Percentiles rank a stretch among this genome's conserved stretches.
phyloP scores from a whole-genome alignment of 2,888 invertebrate species.

The Eulithis testata region DNA sequence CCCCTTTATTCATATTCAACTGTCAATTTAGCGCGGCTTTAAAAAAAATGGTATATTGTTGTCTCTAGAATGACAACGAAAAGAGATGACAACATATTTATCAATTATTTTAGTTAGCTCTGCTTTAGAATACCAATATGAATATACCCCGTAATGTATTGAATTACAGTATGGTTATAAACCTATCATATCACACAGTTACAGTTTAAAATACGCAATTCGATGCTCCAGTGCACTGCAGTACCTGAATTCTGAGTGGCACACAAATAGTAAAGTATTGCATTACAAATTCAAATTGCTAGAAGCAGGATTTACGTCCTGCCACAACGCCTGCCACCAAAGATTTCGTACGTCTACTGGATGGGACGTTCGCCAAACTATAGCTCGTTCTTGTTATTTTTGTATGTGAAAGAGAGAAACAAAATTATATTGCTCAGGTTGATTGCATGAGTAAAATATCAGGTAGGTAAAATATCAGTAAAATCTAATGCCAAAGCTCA shows the following conservation, averaged over 20 bases:
- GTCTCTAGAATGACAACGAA: too few relatives aligned
- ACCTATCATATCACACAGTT: neutral
- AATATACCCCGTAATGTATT: too few relatives aligned
- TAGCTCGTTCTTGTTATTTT: neutral
- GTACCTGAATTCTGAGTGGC: constrained; percentile 14
- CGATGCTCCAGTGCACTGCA: constrained; percentile 20
- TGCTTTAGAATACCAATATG: too few relatives aligned
- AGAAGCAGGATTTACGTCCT: constrained; percentile 33
- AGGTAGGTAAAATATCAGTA: too few relatives aligned
- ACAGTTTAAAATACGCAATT: constrained; percentile 2
- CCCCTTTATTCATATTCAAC: too few relatives aligned
- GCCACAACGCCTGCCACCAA: constrained; percentile 20
- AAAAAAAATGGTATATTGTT: too few relatives aligned
- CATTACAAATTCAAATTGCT: constrained; percentile 42
- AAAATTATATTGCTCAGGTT: neutral
- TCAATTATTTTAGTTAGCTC: too few relatives aligned
- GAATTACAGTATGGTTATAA: too few relatives aligned
- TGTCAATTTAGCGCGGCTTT: too few relatives aligned
- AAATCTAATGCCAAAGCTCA: neutral
- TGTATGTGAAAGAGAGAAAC: neutral
- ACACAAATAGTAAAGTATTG: constrained; percentile 37
- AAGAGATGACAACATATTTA: too few relatives aligned
- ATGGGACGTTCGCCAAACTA: neutral
- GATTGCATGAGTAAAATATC: too few relatives aligned
- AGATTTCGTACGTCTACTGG: constrained; percentile 6